Conservation (phyloP, 2,888 invertebrate species). For the Stenchaetothrips biformis region DNA sequence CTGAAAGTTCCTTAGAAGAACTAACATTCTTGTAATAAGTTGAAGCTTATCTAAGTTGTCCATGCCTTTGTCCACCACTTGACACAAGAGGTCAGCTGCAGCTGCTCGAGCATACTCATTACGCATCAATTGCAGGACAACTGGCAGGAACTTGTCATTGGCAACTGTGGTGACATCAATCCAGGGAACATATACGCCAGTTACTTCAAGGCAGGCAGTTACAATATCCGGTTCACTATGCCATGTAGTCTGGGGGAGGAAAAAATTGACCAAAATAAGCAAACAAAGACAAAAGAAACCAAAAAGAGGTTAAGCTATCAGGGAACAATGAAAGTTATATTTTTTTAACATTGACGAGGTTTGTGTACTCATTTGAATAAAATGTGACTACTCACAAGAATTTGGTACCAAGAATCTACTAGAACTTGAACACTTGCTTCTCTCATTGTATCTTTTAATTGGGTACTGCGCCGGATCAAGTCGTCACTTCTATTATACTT, state of each 20-base stretch:
- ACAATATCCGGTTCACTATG: conserved; percentile 43
- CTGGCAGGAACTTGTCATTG: conserved; percentile 51
- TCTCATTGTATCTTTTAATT: conserved; percentile 54
- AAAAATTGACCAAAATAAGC: conserved; percentile 32
- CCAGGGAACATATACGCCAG: conserved; percentile 55
- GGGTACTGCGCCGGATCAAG: conserved; percentile 49
- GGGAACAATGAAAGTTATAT: no score
- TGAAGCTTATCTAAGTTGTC: conserved; percentile 51
- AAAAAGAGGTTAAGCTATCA: no score
- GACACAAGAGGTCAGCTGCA: conserved; percentile 52
- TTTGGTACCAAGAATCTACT: conserved; percentile 53
- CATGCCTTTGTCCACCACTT: conserved; percentile 55
- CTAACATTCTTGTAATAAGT: conserved; percentile 49
- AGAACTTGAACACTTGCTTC: conserved; percentile 50
- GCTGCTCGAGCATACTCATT: conserved; percentile 44
- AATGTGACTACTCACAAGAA: conserved; percentile 47
- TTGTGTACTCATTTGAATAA: neutral
- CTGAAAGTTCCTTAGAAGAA: conserved; percentile 44
- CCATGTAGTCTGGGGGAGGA: conserved; percentile 45
- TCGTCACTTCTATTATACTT: conserved; percentile 40
- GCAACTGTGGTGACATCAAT: conserved; percentile 55
- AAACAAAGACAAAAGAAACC: no score
- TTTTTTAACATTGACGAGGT: no score
- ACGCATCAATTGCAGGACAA: conserved; percentile 47
- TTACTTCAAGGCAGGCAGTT: conserved; percentile 49